A percentile compares a stretch with the other conserved stretches of the same genome.
These are phyloP conservation scores for Spilosoma lubricipeda DNA, from an alignment of 2,888 invertebrate genomes.

Conservation along the genomic window DNA sequence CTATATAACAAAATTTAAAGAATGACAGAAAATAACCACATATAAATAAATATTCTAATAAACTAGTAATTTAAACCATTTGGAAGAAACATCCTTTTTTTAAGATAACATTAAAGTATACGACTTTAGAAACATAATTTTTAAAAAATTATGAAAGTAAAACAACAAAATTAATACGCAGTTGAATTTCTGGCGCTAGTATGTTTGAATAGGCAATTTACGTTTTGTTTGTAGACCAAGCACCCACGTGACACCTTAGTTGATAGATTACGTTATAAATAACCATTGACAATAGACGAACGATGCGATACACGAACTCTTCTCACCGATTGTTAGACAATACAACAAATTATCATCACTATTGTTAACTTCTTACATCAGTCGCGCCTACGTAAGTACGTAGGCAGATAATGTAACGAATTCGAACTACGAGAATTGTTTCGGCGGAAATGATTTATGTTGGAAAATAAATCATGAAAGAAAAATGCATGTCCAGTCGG, in stretches of 20 bases:
- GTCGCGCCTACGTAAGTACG: slow-evolving; percentile 49
- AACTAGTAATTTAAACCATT: too few relatives aligned
- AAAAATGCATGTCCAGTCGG: slow-evolving; percentile 24
- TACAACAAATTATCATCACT: slow-evolving; percentile 57
- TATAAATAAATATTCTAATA: too few relatives aligned
- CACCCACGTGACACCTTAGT: slow-evolving; percentile 60
- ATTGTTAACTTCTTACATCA: slow-evolving; percentile 62
- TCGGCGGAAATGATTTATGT: slow-evolving; percentile 39
- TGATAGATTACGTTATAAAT: slow-evolving; percentile 61
- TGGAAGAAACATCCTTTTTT: neutral
- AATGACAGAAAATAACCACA: neutral
- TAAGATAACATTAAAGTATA: neutral
- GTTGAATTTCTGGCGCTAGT: neutral
- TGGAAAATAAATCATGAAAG: slow-evolving; percentile 35
- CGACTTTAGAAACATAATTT: neutral
- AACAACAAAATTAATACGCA: neutral
- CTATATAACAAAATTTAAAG: neutral
- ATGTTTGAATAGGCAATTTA: neutral
- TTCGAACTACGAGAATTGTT: slow-evolving; percentile 52
- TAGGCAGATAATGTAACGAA: slow-evolving; percentile 47
- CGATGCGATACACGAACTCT: slow-evolving; percentile 17
- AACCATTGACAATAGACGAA: slow-evolving; percentile 52
- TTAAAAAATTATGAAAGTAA: neutral
- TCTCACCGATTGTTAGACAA: slow-evolving; percentile 59
- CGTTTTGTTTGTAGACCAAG: slow-evolving; percentile 32